Conservation (phyloP, 1,140 invertebrate genomes). For the Pseudomyrmex pallidus region DNA sequence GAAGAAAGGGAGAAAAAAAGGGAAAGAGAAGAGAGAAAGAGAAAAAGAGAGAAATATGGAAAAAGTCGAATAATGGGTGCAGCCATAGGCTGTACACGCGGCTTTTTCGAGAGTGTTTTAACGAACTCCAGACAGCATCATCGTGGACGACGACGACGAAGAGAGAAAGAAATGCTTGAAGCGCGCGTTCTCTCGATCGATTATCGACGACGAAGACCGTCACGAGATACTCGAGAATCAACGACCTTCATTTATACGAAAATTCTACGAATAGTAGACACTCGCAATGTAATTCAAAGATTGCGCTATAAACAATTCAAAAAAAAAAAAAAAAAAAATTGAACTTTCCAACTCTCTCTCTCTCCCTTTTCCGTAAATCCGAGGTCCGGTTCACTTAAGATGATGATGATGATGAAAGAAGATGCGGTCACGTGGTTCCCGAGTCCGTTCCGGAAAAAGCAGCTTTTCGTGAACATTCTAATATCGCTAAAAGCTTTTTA, state of each 20-base stretch:
- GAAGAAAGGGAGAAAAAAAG: no score
- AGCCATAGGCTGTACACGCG: slow-evolving; percentile 52
- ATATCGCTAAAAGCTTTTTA: slow-evolving; percentile 80
- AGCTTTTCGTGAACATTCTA: slow-evolving; percentile 63
- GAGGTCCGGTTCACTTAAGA: background rate
- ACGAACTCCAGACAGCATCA: slow-evolving; percentile 49
- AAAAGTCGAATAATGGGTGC: slow-evolving; percentile 34
- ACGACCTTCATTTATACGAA: background rate
- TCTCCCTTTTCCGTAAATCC: background rate
- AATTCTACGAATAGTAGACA: background rate
- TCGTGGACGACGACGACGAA: slow-evolving; percentile 9
- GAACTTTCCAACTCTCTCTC: background rate
- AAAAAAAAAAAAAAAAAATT: no score
- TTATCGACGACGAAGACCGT: background rate
- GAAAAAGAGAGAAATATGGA: background rate
- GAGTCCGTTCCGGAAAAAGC: background rate
- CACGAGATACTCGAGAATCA: background rate
- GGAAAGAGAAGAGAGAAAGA: no score
- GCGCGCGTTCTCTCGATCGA: slow-evolving; percentile 6
- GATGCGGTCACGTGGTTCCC: background rate
- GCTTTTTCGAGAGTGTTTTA: slow-evolving; percentile 54
- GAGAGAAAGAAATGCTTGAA: slow-evolving; percentile 14
- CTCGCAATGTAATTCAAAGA: no score
- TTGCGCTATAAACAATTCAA: no score
- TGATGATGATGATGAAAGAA: slow-evolving; percentile 35